phyloP scores from a whole-genome alignment of 2,888 invertebrate genomes.

The Sarcophaga subvicina region DNA sequence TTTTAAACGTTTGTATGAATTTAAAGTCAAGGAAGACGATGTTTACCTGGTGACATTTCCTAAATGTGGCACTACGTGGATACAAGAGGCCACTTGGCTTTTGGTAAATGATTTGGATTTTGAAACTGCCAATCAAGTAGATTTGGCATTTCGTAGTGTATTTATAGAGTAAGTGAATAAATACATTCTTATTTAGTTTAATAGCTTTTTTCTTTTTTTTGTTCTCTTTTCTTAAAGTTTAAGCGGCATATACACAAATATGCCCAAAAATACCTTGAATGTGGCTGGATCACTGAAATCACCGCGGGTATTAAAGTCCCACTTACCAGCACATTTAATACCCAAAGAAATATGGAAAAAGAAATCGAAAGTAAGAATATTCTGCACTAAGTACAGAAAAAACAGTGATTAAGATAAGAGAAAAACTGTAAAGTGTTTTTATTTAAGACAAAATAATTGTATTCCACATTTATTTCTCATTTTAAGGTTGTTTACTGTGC shows the following conservation, averaged over 20 bases:
- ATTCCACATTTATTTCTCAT: constrained; percentile 2
- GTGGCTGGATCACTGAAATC: constrained; percentile 49
- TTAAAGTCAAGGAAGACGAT: constrained; percentile 71
- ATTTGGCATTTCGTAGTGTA: constrained; percentile 51
- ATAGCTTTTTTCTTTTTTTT: not conserved
- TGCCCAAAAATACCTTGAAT: constrained; percentile 25
- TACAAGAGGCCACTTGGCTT: constrained; percentile 74
- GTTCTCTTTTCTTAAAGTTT: not conserved
- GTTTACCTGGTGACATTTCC: constrained; percentile 72
- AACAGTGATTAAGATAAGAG: too few relatives aligned
- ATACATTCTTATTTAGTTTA: not conserved
- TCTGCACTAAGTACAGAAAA: not conserved
- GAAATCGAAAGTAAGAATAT: constrained; percentile 70
- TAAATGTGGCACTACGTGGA: constrained; percentile 74
- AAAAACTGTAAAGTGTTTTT: not conserved
- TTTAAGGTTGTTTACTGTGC: constrained; percentile 88
- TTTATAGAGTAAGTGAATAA: constrained; percentile 70
- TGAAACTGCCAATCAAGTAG: constrained; percentile 59
- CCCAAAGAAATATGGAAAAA: constrained; percentile 72
- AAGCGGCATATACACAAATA: not conserved
- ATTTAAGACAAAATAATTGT: not conserved
- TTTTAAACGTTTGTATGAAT: constrained; percentile 58
- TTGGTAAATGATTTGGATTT: constrained; percentile 72
- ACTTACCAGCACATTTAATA: constrained; percentile 72
- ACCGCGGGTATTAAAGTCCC: constrained; percentile 72